A percentile compares a stretch with the other conserved stretches of the same genome.
Evolutionary conservation across 2,888 invertebrate species (phyloP).

Genomic region (Trachelus iudaicus): DNA sequence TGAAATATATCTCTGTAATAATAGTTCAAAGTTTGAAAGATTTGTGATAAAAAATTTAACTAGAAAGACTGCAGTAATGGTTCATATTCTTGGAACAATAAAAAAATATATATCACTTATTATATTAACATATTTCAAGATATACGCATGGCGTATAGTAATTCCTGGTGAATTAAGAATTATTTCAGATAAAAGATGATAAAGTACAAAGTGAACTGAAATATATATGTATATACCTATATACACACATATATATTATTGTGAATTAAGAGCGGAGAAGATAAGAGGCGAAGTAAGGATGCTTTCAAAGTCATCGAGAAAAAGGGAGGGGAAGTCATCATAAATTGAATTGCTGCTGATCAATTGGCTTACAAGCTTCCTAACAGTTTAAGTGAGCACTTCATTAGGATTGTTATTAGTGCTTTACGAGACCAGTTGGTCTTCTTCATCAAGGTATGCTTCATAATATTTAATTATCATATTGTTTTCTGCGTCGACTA

Average conservation of each 20-base stretch:
- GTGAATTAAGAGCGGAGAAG: not conserved
- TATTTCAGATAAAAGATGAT: not conserved
- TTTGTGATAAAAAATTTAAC: too few relatives aligned
- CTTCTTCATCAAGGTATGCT: too few relatives aligned
- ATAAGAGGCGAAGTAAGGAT: not conserved
- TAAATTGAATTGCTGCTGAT: constrained; percentile 50
- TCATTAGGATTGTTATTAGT: constrained; percentile 9
- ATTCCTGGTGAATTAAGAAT: not conserved
- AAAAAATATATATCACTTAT: too few relatives aligned
- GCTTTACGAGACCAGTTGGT: not conserved
- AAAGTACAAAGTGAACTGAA: too few relatives aligned
- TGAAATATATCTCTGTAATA: too few relatives aligned
- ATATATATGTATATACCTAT: not conserved
- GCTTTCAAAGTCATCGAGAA: constrained; percentile 3
- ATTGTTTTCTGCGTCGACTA: not conserved
- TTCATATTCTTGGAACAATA: too few relatives aligned
- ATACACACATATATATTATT: too few relatives aligned
- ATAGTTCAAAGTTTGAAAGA: too few relatives aligned
- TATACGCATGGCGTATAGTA: not conserved
- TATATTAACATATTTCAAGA: too few relatives aligned
- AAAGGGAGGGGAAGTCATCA: constrained; percentile 44
- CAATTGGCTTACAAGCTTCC: constrained; percentile 30
- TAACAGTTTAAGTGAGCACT: constrained; percentile 38
- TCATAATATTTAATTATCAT: not conserved
- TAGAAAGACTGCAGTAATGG: too few relatives aligned